Evolutionary conservation across 2,797 vertebrate genomes (phyloP).

Genomic region (Myripristis murdjan): DNA sequence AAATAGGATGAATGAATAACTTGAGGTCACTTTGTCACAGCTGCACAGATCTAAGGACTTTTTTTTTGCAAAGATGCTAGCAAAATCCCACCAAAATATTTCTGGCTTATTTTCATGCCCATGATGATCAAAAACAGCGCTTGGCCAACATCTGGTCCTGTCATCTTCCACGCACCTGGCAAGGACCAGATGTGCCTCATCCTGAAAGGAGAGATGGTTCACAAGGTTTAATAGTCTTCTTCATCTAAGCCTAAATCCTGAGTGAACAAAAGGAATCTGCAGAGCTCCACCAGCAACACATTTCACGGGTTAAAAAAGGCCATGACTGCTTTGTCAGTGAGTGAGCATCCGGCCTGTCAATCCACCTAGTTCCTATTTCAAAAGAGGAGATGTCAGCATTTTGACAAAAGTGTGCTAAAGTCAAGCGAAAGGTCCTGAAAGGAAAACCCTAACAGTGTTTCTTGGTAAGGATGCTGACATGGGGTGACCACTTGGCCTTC

Average conservation of each 20-base stretch:
- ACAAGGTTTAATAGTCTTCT: not conserved
- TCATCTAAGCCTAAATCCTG: too few species aligned
- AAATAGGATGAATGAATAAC: constrained; percentile 1
- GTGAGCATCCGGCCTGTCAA: not conserved
- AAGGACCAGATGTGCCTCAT: constrained; percentile 57
- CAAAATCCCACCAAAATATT: not conserved
- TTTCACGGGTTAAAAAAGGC: constrained; percentile 31
- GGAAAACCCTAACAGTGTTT: constrained; percentile 29
- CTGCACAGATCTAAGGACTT: not conserved
- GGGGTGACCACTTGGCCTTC: constrained; percentile 34
- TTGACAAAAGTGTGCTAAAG: not conserved
- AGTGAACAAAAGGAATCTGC: not conserved
- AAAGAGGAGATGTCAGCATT: not conserved
- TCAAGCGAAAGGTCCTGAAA: constrained; percentile 11
- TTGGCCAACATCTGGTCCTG: constrained; percentile 54
- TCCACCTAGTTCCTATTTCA: not conserved
- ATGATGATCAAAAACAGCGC: constrained; percentile 57
- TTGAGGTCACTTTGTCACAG: not conserved
- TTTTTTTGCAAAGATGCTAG: too few species aligned
- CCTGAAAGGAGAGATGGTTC: constrained; percentile 26
- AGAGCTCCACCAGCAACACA: not conserved
- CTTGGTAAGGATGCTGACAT: constrained; percentile 28
- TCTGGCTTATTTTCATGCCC: constrained; percentile 20
- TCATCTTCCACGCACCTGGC: constrained; percentile 48
- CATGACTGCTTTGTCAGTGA: constrained; percentile 40